These are phyloP conservation scores for Ahaetulla prasina DNA, from an alignment of 2,113 vertebrate species.

Conservation along the genomic window DNA sequence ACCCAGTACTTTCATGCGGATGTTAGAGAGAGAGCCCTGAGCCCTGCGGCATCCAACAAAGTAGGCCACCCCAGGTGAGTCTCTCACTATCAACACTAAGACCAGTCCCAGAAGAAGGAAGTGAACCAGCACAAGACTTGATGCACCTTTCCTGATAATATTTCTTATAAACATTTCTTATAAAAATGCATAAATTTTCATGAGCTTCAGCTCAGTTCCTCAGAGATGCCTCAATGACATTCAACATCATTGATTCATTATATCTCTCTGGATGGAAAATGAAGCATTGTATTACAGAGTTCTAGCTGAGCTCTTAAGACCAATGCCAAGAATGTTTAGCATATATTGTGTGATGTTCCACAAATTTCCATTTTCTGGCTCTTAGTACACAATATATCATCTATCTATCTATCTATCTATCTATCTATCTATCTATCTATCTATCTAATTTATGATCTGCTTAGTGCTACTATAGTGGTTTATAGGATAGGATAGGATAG, in stretches of 20 bases:
- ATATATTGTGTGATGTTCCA: not conserved
- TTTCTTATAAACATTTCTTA: not conserved
- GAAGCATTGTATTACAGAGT: not conserved
- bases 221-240: not conserved
- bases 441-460: not conserved
- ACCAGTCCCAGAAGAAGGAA: not conserved
- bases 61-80: no score
- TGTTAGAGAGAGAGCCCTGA: no score
- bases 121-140: not conserved
- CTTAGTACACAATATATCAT: not conserved
- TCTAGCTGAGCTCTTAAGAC: not conserved
- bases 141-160: not conserved
- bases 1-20: no score
- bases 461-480: not conserved
- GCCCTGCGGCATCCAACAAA: no score
- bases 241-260: not conserved
- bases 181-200: not conserved
- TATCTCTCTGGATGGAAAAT: not conserved
- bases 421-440: not conserved
- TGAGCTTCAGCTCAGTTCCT: not conserved
- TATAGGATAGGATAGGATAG: no score
- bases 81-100: not conserved
- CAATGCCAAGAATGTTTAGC: not conserved
- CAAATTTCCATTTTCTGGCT: not conserved
- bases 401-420: not conserved